Evolutionary conservation across 1,140 invertebrate species (phyloP), one percentile per base, ranked within the genome.

Genomic region (Aphidius ervi): DNA sequence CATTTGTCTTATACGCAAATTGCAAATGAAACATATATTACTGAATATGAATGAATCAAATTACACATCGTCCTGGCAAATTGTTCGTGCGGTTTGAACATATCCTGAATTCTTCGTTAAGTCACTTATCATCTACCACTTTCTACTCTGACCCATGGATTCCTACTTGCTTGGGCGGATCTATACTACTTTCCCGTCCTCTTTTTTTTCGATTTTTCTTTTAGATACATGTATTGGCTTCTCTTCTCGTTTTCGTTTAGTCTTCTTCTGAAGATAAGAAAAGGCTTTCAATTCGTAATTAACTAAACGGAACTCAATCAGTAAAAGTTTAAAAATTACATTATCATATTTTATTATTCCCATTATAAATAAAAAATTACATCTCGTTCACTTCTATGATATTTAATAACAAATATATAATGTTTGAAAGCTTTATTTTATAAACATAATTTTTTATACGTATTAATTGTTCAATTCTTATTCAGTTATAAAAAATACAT

Each of bases 71-170:
- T 31, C 4, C 23, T 31, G 69, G 71, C 65, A 69, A 61, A 65
- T 70, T 68, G 67, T 59, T 56, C 50, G 66, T 70, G 68, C 69
- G 63, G 65, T 16, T 68, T 61, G 20, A 31, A 55, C 54, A 70
- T 67, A 73, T 74, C 72, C 74, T 70, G 74, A 72, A 76, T 74
- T 67, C 73, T 76, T 75, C 73, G 68, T 71, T 64, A 67, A 10
- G 49, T 64, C 59, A 64, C 63, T 58, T 66, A 46, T 59, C 53
- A 50, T 59, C 58, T 65, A 72, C 66, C 74, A 76, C 74, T 76
- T 76, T 76, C 74, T 76, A 75, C 67, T 75, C 68, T 73, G 72
- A 75, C 73, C 73, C 71, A 63, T 64, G 58, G 4, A 31, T 31
- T 2, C 23, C 4, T 31, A 39, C 42, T 37, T 56, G 42, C 31